These are phyloP conservation scores for Halesus radiatus DNA, from an alignment of 1,140 invertebrate genomes.

Conservation along the genomic window DNA sequence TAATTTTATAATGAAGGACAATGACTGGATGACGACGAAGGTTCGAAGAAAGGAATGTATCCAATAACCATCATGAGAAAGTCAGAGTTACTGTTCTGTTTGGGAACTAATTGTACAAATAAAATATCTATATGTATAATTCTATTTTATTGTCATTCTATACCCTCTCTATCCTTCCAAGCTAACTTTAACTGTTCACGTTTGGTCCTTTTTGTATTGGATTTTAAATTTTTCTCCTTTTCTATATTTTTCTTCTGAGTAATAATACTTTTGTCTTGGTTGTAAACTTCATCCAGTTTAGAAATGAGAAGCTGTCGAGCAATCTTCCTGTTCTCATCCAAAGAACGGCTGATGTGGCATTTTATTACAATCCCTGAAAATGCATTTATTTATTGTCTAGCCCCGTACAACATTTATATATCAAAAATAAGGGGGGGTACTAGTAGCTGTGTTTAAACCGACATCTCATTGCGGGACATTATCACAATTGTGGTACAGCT, in stretches of 20 bases:
- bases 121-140: conserved; percentile 55
- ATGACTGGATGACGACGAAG: background rate
- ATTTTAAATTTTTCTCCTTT: conserved; percentile 66
- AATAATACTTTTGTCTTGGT: conserved; percentile 79
- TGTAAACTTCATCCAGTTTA: conserved; percentile 81
- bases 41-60: conserved; percentile 24
- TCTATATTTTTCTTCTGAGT: conserved; percentile 75
- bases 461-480: too few relatives aligned
- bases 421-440: too few relatives aligned
- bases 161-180: conserved; percentile 70
- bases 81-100: conserved; percentile 51
- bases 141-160: conserved; percentile 51
- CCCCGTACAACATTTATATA: background rate
- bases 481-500: too few relatives aligned
- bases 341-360: conserved; percentile 83
- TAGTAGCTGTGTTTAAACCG: too few relatives aligned
- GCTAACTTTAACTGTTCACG: conserved; percentile 69
- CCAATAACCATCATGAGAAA: conserved; percentile 52
- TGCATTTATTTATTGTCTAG: background rate
- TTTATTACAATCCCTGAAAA: conserved; percentile 80
- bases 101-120: conserved; percentile 55
- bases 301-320: conserved; percentile 78
- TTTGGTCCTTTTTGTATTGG: conserved; percentile 71
- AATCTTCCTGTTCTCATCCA: conserved; percentile 80
- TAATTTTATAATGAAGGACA: conserved; percentile 24